A percentile compares a stretch with the other conserved stretches of the same genome.
Conservation (phyloP, 2,113 vertebrate genomes). For the Rhinichthys klamathensis region DNA sequence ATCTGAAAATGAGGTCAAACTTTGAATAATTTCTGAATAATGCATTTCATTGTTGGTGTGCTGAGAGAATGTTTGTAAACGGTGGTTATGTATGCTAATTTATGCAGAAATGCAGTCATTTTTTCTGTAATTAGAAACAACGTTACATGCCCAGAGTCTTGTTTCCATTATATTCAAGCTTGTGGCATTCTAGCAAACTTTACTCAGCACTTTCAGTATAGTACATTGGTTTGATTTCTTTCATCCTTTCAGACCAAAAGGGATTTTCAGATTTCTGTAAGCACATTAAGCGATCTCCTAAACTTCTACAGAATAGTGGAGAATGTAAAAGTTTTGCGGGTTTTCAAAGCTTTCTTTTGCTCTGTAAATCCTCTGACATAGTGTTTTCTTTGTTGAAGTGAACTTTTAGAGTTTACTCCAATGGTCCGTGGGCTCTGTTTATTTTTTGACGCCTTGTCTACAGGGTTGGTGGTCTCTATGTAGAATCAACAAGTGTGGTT, state of each 20-base stretch:
- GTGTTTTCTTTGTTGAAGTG: neutral
- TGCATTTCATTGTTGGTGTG: conserved; percentile 11
- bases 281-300: neutral
- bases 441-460: conserved; percentile 11
- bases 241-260: neutral
- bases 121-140: conserved; percentile 31
- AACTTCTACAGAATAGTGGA: neutral
- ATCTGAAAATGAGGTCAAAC: conserved; percentile 7
- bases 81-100: conserved; percentile 35
- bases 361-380: neutral
- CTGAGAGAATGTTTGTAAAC: neutral
- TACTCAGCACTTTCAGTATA: neutral
- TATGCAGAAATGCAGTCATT: conserved; percentile 29
- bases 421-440: neutral
- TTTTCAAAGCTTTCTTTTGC: neutral
- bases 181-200: neutral
- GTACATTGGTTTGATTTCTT: neutral
- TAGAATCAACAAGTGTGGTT: neutral
- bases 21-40: conserved; percentile 6
- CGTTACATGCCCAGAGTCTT: neutral
- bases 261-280: conserved; percentile 11
- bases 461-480: neutral
- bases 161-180: neutral
- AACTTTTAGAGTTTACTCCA: neutral
- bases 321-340: neutral